Percentiles rank a stretch among this genome's conserved stretches.
Evolutionary conservation across 2,797 vertebrate genomes (phyloP).

Genomic region (Uromys caudimaculatus): DNA sequence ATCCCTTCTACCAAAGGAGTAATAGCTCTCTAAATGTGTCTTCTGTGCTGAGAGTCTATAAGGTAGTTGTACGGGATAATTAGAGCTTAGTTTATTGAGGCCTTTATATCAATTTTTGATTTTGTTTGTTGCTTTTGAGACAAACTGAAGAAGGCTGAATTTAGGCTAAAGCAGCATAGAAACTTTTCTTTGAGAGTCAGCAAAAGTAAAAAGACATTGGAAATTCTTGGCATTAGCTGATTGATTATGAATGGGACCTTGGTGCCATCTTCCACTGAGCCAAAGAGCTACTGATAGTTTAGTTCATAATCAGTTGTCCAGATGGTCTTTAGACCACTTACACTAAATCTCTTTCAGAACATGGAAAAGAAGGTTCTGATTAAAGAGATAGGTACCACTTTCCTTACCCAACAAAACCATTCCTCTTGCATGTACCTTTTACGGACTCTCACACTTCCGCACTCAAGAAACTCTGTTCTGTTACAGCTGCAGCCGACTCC

Average conservation of each 20-base stretch:
- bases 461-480: conserved; percentile 60
- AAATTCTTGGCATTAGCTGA: not conserved
- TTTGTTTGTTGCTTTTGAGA: conserved; percentile 49
- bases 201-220: conserved; percentile 11
- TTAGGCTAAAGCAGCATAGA: conserved; percentile 11
- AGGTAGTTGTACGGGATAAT: not conserved
- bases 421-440: not conserved
- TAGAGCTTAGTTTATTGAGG: conserved; percentile 21
- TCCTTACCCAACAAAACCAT: not conserved
- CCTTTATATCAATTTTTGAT: conserved; percentile 12
- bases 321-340: not conserved
- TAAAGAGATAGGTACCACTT: conserved; percentile 2
- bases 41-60: not conserved
- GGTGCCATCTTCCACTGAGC: not conserved
- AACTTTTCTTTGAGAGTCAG: conserved; percentile 40
- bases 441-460: not conserved
- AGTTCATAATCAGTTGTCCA: conserved; percentile 32
- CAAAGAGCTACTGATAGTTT: not conserved
- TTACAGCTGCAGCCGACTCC: conserved; percentile 94
- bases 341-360: conserved; percentile 17
- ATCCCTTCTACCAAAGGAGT: not conserved
- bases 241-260: not conserved
- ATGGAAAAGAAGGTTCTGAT: conserved; percentile 18
- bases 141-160: not conserved
- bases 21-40: not conserved